Evolutionary conservation across 2,797 vertebrate species (phyloP).

Genomic region (Micrastur ruficollis): DNA sequence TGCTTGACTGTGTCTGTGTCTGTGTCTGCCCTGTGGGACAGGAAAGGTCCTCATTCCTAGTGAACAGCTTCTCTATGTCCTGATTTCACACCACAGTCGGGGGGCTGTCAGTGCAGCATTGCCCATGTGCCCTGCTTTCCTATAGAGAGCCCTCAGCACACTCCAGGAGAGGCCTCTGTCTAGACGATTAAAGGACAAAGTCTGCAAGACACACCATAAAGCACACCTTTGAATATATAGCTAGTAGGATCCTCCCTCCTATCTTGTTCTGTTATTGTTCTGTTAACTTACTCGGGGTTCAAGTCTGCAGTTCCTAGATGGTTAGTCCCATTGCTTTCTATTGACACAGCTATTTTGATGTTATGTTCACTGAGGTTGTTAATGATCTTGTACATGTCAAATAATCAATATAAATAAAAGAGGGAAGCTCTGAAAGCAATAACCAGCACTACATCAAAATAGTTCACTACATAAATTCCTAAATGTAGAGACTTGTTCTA

Average conservation of each 20-base stretch:
- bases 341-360: not conserved
- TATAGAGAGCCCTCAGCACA: not conserved
- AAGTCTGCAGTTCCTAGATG: not conserved
- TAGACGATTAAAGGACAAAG: not conserved
- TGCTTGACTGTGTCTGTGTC: not conserved
- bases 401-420: constrained; percentile 24
- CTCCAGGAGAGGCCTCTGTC: not conserved
- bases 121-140: not conserved
- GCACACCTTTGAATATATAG: not conserved
- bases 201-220: not conserved
- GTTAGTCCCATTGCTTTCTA: not conserved
- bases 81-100: not conserved
- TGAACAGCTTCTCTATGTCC: not conserved
- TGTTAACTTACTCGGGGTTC: not conserved
- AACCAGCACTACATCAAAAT: not conserved
- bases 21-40: not conserved
- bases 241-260: not conserved
- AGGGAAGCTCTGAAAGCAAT: not conserved
- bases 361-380: not conserved
- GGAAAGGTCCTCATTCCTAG: not conserved
- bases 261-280: not conserved
- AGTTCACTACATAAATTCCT: not conserved
- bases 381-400: not conserved
- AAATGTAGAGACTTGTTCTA: not conserved
- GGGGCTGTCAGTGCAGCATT: not conserved